These are phyloP conservation scores for Dendrolimus houi DNA, from an alignment of 2,888 invertebrate genomes.

Conservation along the genomic window DNA sequence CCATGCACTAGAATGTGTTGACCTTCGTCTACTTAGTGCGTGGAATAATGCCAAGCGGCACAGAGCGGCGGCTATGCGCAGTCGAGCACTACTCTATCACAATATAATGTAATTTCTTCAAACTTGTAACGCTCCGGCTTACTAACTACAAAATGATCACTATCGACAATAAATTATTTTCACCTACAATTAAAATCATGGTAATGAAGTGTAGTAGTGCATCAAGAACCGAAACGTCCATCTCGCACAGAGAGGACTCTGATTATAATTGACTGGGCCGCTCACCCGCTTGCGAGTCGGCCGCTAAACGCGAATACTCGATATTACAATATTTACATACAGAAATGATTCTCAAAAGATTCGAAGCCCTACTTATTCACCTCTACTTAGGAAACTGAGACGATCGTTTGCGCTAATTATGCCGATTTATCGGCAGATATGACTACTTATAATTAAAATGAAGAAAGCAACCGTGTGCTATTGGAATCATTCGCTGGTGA, in stretches of 20 bases:
- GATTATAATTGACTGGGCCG: slow-evolving; percentile 70
- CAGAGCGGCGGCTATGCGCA: slow-evolving; percentile 45
- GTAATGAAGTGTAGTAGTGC: slow-evolving; percentile 61
- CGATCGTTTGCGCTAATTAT: slow-evolving; percentile 58
- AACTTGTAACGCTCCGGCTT: slow-evolving; percentile 72
- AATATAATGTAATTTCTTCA: slow-evolving; percentile 61
- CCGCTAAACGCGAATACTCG: slow-evolving; percentile 59
- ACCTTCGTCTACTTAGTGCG: slow-evolving; percentile 31
- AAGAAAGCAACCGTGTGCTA: slow-evolving; percentile 67
- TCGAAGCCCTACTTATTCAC: slow-evolving; percentile 70
- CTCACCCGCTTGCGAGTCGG: slow-evolving; percentile 29
- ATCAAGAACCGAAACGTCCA: slow-evolving; percentile 44
- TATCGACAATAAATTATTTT: slow-evolving; percentile 74
- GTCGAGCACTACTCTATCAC: slow-evolving; percentile 59
- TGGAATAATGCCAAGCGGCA: slow-evolving; percentile 39
- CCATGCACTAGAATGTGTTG: slow-evolving; percentile 35
- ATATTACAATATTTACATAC: slow-evolving; percentile 71
- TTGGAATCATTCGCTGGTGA: slow-evolving; percentile 54
- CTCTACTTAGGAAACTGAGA: slow-evolving; percentile 71
- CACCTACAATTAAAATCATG: slow-evolving; percentile 68
- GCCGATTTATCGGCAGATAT: slow-evolving; percentile 58
- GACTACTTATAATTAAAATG: slow-evolving; percentile 69
- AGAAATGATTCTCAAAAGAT: slow-evolving; percentile 53
- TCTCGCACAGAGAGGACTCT: slow-evolving; percentile 40
- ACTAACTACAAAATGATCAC: slow-evolving; percentile 73